Conservation (phyloP, 1,140 invertebrate genomes). For the Zaprionus gabonicus region DNA sequence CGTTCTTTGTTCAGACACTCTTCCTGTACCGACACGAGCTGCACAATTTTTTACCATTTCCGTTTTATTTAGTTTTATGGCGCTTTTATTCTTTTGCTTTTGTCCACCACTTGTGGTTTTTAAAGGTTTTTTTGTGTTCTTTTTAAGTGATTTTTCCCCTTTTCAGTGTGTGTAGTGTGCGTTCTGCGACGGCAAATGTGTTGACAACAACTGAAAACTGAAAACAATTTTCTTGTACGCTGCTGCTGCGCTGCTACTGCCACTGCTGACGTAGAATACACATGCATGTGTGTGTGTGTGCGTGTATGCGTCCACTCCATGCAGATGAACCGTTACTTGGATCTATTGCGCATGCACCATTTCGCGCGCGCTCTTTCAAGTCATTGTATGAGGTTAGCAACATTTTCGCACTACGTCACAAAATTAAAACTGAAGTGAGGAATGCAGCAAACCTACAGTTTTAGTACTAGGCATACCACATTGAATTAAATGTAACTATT, state of each 20-base stretch:
- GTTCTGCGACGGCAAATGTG: slow-evolving; percentile 40
- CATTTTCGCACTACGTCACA: not conserved
- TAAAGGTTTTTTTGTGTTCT: slow-evolving; percentile 12
- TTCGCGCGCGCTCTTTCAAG: not conserved
- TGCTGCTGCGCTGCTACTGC: slow-evolving; percentile 2
- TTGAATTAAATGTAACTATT: no score
- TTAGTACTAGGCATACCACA: no score
- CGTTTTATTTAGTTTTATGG: slow-evolving; percentile 15
- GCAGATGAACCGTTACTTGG: slow-evolving; percentile 48
- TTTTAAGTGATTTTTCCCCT: slow-evolving; percentile 7
- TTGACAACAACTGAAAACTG: slow-evolving; percentile 48
- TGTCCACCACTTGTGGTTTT: slow-evolving; percentile 44
- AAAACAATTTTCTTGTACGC: slow-evolving; percentile 48
- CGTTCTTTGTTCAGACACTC: not conserved
- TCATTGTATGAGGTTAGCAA: not conserved
- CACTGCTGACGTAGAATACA: slow-evolving; percentile 26
- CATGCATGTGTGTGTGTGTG: slow-evolving; percentile 18
- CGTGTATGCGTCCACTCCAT: no score
- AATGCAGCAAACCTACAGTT: no score
- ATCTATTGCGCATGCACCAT: slow-evolving; percentile 34
- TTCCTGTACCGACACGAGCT: not conserved
- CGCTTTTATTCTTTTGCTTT: slow-evolving; percentile 26
- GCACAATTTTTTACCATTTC: slow-evolving; percentile 19
- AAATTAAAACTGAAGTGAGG: not conserved
- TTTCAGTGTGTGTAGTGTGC: not conserved